These are phyloP conservation scores for Acanthopleura granulata DNA, from an alignment of 2,888 invertebrate genomes.

Conservation along the genomic window DNA sequence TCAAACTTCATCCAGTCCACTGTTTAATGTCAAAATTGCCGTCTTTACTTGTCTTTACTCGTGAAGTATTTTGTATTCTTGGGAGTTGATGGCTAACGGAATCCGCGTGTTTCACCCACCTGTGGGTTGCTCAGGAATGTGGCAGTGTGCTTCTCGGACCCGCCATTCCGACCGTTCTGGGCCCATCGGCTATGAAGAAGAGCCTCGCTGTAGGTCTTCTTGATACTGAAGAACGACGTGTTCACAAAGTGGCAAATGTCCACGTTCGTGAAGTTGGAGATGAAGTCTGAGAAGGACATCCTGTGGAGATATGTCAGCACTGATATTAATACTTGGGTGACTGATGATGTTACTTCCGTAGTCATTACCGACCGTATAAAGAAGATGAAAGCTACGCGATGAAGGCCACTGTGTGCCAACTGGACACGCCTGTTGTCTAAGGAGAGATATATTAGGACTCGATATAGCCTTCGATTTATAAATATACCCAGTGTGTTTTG, in stretches of 20 bases:
- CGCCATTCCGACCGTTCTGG: conserved; percentile 71
- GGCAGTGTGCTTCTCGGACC: conserved; percentile 71
- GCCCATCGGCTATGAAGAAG: conserved; percentile 72
- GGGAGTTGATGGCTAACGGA: too few relatives aligned
- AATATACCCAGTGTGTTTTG: too few relatives aligned
- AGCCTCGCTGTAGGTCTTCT: conserved; percentile 72
- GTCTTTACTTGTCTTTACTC: too few relatives aligned
- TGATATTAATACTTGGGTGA: background rate
- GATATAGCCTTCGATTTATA: too few relatives aligned
- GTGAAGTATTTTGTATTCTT: too few relatives aligned
- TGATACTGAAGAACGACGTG: conserved; percentile 72
- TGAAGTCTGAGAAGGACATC: conserved; percentile 76
- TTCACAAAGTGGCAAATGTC: conserved; percentile 75
- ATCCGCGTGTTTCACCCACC: conserved; percentile 31
- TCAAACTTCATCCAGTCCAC: too few relatives aligned
- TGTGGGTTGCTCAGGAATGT: conserved; percentile 70
- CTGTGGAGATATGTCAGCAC: conserved; percentile 56
- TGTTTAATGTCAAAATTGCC: too few relatives aligned
- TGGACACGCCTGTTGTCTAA: too few relatives aligned
- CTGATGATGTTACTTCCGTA: background rate
- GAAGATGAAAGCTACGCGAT: too few relatives aligned
- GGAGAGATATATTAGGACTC: too few relatives aligned
- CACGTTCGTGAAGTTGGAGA: conserved; percentile 73
- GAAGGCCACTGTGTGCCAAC: too few relatives aligned
- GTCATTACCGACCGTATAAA: too few relatives aligned